Evolutionary conservation across 2,888 invertebrate species (phyloP).

Genomic region (Amphipyra tragopoginis): DNA sequence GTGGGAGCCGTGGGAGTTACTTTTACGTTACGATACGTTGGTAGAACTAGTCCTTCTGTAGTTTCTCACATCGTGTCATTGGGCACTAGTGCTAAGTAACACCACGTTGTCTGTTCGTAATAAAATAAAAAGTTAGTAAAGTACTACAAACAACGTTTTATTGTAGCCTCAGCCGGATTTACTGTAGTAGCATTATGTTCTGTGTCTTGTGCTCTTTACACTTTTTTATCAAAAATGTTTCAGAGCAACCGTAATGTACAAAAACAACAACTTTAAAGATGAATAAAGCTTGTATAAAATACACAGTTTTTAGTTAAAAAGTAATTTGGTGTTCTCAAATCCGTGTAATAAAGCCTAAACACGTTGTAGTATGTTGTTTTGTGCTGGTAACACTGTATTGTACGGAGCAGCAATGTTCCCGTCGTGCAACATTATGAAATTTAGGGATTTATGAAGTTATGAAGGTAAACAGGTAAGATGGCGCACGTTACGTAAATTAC

Average conservation of each 20-base stretch:
- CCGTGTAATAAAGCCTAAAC: neutral
- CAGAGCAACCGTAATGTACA: too few relatives aligned
- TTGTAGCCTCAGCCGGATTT: neutral
- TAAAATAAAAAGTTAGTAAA: constrained; percentile 31
- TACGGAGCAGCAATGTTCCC: neutral
- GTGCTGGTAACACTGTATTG: neutral
- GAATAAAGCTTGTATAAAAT: too few relatives aligned
- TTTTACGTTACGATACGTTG: neutral
- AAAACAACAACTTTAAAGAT: too few relatives aligned
- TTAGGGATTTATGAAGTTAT: constrained; percentile 39
- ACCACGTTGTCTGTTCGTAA: constrained; percentile 12
- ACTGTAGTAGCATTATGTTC: neutral
- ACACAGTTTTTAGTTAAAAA: neutral
- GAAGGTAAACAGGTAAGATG: constrained; percentile 36
- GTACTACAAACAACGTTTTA: constrained; percentile 13
- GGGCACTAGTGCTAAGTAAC: constrained; percentile 6
- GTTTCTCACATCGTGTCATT: neutral
- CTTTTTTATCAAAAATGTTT: constrained; percentile 6
- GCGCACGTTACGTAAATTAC: constrained; percentile 36
- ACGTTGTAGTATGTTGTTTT: neutral
- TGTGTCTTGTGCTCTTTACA: neutral
- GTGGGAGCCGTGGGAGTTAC: neutral
- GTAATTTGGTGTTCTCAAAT: neutral
- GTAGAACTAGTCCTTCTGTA: neutral
- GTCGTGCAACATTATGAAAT: constrained; percentile 14